Evolutionary conservation across 1,140 invertebrate genomes (phyloP).

Genomic region (Eupristina koningsbergeri): DNA sequence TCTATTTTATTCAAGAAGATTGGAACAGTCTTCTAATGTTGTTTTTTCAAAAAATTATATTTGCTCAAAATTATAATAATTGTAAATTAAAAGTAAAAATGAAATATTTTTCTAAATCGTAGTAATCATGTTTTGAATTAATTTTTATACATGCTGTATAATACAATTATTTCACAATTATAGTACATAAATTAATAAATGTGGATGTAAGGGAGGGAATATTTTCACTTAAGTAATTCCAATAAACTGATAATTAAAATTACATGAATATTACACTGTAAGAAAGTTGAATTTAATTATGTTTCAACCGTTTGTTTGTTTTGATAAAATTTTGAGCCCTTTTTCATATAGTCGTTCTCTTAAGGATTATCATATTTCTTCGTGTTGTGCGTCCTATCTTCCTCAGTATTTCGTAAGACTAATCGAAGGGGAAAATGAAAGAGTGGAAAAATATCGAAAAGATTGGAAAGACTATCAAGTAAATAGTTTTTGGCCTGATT

Average conservation of each 20-base stretch:
- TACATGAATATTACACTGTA: background rate
- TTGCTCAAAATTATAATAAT: background rate
- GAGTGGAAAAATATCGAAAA: background rate
- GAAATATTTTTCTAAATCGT: background rate
- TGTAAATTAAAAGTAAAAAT: background rate
- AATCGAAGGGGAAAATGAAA: background rate
- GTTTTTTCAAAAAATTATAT: background rate
- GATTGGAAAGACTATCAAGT: background rate
- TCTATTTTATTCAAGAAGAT: background rate
- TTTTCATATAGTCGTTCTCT: background rate
- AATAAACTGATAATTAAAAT: background rate
- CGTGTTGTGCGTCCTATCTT: background rate
- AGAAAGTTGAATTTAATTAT: background rate
- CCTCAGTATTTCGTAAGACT: no score
- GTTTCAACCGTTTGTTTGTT: background rate
- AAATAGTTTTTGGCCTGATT: conserved; percentile 12
- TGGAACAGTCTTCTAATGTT: background rate
- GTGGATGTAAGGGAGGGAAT: no score
- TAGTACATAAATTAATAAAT: no score
- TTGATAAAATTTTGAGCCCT: background rate
- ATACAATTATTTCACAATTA: no score
- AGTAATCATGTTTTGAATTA: no score
- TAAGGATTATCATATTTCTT: conserved; percentile 6
- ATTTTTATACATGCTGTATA: no score
- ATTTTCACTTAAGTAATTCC: no score